These are phyloP conservation scores for Anguilla megastoma DNA, from an alignment of 2,797 vertebrate species.

Conservation along the genomic window DNA sequence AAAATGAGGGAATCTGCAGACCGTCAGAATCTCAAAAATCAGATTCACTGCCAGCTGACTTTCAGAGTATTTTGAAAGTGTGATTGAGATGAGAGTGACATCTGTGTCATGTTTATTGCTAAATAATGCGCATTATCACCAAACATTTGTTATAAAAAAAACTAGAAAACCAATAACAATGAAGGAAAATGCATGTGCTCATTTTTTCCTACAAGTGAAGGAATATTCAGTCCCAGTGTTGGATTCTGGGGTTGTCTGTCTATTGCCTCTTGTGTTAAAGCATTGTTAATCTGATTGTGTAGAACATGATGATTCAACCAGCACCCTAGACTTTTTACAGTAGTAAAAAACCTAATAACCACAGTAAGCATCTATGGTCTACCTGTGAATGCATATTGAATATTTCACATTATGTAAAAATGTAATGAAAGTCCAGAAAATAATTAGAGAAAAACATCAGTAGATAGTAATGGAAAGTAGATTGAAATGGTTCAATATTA, in stretches of 20 bases:
- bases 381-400: not conserved
- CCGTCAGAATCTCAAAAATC: not conserved
- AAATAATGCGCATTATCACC: not conserved
- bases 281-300: not conserved
- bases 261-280: not conserved
- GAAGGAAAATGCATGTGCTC: not conserved
- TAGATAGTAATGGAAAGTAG: not conserved
- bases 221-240: not conserved
- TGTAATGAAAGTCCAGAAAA: not conserved
- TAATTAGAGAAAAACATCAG: not conserved
- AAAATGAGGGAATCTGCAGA: not conserved
- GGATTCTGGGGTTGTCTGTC: not conserved
- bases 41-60: not conserved
- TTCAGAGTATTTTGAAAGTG: not conserved
- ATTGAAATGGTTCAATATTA: not conserved
- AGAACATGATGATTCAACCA: not conserved
- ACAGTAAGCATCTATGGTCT: not conserved
- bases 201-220: not conserved
- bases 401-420: not conserved
- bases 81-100: not conserved
- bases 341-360: not conserved
- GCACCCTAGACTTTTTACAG: not conserved
- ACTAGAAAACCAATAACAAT: not conserved
- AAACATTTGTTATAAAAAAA: not conserved
- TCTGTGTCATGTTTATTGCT: not conserved